Percentiles rank a stretch among this genome's conserved stretches.
Evolutionary conservation across 1,140 invertebrate species (phyloP).

Genomic region (Brachionus sp.): DNA sequence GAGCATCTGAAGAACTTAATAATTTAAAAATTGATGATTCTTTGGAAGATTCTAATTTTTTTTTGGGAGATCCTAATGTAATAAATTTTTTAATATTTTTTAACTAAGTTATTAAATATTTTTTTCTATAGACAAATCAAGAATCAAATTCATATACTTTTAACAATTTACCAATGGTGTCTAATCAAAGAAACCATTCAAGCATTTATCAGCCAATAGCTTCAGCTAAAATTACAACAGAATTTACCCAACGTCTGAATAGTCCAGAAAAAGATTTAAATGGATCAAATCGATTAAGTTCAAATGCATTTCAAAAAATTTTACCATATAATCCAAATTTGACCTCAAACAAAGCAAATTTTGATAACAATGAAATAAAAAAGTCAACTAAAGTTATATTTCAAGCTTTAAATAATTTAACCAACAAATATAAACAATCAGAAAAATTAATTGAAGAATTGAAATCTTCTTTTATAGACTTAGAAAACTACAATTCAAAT

Average conservation of each 20-base stretch:
- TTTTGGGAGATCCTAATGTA: slow-evolving; percentile 2
- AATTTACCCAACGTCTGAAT: background rate
- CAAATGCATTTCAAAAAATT: background rate
- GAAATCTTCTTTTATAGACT: background rate
- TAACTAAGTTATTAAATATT: background rate
- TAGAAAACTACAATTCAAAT: background rate
- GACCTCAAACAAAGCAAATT: background rate
- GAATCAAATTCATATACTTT: background rate
- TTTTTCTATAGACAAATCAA: background rate
- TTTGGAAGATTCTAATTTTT: background rate
- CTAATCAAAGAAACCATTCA: background rate
- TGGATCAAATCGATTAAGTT: background rate
- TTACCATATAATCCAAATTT: background rate
- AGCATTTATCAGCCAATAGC: background rate
- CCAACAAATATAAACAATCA: background rate
- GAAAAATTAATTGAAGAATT: slow-evolving; percentile 14
- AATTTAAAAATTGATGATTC: background rate
- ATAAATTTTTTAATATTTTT: background rate
- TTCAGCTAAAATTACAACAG: background rate
- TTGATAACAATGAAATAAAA: background rate
- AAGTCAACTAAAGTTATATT: background rate
- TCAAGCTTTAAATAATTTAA: background rate
- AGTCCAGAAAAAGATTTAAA: background rate
- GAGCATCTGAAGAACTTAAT: background rate
- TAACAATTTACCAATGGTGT: background rate